Base-by-base conservation (phyloP, 2,888 invertebrate genomes). In the Eilema caniola region DNA sequence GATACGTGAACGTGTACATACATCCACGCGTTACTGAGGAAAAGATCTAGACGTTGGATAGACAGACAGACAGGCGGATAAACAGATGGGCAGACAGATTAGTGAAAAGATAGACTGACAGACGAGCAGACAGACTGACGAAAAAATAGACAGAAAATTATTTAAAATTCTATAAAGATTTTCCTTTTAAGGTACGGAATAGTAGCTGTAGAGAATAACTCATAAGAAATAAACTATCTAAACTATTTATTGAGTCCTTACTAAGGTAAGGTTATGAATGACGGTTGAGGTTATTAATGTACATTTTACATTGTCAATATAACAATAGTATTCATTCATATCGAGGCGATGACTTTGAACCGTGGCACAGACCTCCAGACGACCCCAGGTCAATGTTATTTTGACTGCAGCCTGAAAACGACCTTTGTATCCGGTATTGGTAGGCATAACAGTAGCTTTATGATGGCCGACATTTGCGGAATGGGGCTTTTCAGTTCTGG, bases 391-490 rank as follows among this genome's bases (percentile, higher is more conserved):
- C 71, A 75, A 68, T 67, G 62, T 73, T 84, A 85, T 85, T 85
- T 85, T 85, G 85, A 82, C 84, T 83, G 78, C 78, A 73, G 75
- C n/a, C 74, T 73, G 72, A 81, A 79, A 72, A 71, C 72, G 77
- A 78, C 75, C 77, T 77, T 66, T 76, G 74, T 71, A 74, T 77
- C 78, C 84, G 80, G 73, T 66, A 68, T 63, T 73, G 67, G 74
- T 80, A 79, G 75, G 75, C 78, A 79, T 73, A 82, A 83, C 78
- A 81, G 62, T 33, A 47, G 31, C 41, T 57, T 37, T 37, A 25
- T 56, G 33, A 66, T 24, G 16, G 20, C 20, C 14, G 10, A 24
- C 8, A 16, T 57, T 33, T 57, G 57, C 24, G 14, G 33, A 33
- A 66, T 12, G 14, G 5, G 23, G 16, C 16, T 62, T 25, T 25